Evolutionary conservation across 1,140 invertebrate species (phyloP).

Genomic region (Zaprionus africanus): DNA sequence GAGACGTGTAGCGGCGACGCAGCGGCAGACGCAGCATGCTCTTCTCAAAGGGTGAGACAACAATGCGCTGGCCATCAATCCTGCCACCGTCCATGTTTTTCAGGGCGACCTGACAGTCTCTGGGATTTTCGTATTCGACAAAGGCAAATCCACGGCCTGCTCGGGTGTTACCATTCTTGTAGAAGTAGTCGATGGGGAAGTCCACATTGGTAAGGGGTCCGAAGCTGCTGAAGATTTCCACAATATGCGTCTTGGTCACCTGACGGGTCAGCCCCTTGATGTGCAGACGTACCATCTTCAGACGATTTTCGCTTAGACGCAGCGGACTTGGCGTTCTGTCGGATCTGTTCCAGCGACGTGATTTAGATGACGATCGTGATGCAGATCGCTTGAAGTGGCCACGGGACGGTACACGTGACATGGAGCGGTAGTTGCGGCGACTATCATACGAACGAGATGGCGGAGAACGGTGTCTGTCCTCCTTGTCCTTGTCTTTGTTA

Average conservation of each 20-base stretch:
- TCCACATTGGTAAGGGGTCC: constrained; percentile 55
- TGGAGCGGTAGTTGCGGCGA: background rate
- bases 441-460: background rate
- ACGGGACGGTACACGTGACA: background rate
- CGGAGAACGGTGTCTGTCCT: background rate
- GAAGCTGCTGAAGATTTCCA: constrained; percentile 61
- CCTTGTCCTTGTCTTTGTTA: background rate
- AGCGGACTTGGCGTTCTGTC: background rate
- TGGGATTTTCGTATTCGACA: constrained; percentile 47
- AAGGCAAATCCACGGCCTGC: constrained; percentile 61
- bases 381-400: background rate
- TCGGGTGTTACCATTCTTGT: background rate
- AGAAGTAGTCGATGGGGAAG: constrained; percentile 49
- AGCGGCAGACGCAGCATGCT: constrained; percentile 40
- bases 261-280: constrained; percentile 51
- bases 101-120: constrained; percentile 54
- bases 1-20: constrained; percentile 53
- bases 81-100: constrained; percentile 61
- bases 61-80: constrained; percentile 52
- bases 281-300: constrained; percentile 47
- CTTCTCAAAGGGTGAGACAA: constrained; percentile 51
- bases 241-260: constrained; percentile 61
- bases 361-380: background rate
- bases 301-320: background rate
- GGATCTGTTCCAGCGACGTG: background rate